Conservation (phyloP, 2,113 vertebrate genomes). For the Pica pica region DNA sequence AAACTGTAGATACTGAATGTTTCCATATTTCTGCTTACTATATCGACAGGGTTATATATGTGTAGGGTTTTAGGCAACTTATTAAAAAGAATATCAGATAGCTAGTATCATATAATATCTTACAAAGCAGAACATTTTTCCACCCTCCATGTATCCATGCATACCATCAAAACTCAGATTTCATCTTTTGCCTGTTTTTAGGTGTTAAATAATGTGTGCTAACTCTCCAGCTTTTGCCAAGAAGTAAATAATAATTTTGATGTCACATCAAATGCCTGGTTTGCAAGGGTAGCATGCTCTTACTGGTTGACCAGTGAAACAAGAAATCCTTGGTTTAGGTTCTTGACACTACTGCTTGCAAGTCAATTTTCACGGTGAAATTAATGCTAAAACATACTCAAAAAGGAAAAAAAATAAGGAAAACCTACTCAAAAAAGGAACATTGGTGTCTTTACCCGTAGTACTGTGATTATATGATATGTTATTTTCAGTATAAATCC, state of each 20-base stretch:
- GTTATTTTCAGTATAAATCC: constrained; percentile 11
- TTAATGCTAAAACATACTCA: not conserved
- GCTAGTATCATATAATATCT: not conserved
- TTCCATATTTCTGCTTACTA: not conserved
- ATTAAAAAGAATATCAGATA: not conserved
- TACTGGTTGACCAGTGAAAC: not conserved
- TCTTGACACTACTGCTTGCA: not conserved
- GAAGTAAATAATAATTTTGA: not conserved
- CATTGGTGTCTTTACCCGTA: not conserved
- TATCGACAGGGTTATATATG: not conserved
- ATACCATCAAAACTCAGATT: not conserved
- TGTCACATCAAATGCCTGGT: constrained; percentile 2
- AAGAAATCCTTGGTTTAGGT: not conserved
- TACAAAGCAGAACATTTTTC: not conserved
- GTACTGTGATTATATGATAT: not conserved
- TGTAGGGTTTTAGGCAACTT: rapidly evolving
- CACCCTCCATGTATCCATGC: not conserved
- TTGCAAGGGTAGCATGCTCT: not conserved
- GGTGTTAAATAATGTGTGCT: not conserved
- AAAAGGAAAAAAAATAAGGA: not conserved
- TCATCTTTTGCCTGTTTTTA: not conserved
- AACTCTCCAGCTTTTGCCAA: not conserved
- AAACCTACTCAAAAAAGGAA: not conserved
- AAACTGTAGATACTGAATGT: not conserved
- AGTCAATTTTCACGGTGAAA: not conserved